These are phyloP conservation scores for Troilus luridus DNA, from an alignment of 2,888 invertebrate genomes.

Conservation along the genomic window DNA sequence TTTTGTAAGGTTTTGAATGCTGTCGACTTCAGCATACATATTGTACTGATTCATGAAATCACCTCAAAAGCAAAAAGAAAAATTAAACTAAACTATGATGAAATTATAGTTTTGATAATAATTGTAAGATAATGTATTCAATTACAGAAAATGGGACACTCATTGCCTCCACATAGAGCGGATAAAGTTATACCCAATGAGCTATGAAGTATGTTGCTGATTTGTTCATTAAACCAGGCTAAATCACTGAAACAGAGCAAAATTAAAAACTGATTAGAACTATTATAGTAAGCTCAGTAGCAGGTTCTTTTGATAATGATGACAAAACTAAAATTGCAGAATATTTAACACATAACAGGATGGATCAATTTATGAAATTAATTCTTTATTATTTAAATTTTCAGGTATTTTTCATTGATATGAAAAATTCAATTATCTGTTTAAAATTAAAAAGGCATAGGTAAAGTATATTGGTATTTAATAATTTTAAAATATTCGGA, in stretches of 20 bases:
- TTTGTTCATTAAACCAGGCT: slow-evolving; percentile 81
- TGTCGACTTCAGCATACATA: slow-evolving; percentile 85
- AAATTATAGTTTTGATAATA: background rate
- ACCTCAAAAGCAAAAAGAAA: slow-evolving; percentile 69
- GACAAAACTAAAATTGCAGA: too few species aligned
- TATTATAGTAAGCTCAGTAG: too few species aligned
- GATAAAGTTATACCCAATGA: slow-evolving; percentile 86
- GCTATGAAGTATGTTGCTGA: slow-evolving; percentile 82
- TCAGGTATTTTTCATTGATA: too few species aligned
- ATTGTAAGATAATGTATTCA: background rate
- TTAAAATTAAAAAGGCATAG: too few species aligned
- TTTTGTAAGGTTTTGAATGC: slow-evolving; percentile 74
- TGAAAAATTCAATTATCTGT: too few species aligned
- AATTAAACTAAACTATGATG: slow-evolving; percentile 62
- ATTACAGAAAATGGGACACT: slow-evolving; percentile 81
- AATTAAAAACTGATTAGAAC: background rate
- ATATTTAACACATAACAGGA: background rate
- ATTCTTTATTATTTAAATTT: too few species aligned
- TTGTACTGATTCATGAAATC: slow-evolving; percentile 82
- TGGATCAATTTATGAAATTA: background rate
- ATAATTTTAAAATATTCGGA: too few species aligned
- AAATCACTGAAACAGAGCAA: slow-evolving; percentile 74
- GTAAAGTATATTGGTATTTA: too few species aligned
- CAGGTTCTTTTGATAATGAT: too few species aligned
- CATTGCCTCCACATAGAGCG: slow-evolving; percentile 81